These are phyloP conservation scores for Galerucella nymphaeae DNA, from an alignment of 2,888 invertebrate genomes.

Conservation along the genomic window DNA sequence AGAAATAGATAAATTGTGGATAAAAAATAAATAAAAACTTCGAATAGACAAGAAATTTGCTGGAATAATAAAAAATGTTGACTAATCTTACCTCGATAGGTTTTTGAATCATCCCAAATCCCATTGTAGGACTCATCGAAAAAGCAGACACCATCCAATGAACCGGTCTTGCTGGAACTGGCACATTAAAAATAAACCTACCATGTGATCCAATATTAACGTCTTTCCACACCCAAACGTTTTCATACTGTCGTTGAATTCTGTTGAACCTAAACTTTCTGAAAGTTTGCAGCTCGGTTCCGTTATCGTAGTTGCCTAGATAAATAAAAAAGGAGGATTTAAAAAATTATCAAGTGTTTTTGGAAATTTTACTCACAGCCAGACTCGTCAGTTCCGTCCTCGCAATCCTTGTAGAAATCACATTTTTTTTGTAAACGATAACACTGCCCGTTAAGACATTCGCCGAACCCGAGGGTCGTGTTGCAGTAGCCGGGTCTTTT, in stretches of 20 bases:
- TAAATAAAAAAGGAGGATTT: not conserved
- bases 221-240: constrained; percentile 96
- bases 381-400: constrained; percentile 87
- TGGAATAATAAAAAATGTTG: not conserved
- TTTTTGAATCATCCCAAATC: constrained; percentile 86
- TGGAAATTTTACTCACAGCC: constrained; percentile 70
- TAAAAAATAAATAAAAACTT: too few species aligned
- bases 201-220: constrained; percentile 93
- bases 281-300: constrained; percentile 78
- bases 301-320: constrained; percentile 71
- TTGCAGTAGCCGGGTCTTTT: constrained; percentile 78
- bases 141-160: constrained; percentile 95
- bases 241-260: constrained; percentile 90
- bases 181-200: constrained; percentile 85
- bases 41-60: not conserved
- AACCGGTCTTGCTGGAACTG: constrained; percentile 86
- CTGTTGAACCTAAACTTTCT: constrained; percentile 88
- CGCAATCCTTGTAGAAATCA: constrained; percentile 79
- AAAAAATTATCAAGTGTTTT: not conserved
- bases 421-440: constrained; percentile 79
- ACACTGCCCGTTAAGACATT: constrained; percentile 87
- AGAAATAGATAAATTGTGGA: too few species aligned
- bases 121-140: constrained; percentile 86
- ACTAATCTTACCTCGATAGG: constrained; percentile 74
- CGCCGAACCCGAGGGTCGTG: constrained; percentile 75